Percentiles rank a stretch among this genome's conserved stretches.
Evolutionary conservation across 2,797 vertebrate species (phyloP).

Genomic region (Lagothrix lagotricha): DNA sequence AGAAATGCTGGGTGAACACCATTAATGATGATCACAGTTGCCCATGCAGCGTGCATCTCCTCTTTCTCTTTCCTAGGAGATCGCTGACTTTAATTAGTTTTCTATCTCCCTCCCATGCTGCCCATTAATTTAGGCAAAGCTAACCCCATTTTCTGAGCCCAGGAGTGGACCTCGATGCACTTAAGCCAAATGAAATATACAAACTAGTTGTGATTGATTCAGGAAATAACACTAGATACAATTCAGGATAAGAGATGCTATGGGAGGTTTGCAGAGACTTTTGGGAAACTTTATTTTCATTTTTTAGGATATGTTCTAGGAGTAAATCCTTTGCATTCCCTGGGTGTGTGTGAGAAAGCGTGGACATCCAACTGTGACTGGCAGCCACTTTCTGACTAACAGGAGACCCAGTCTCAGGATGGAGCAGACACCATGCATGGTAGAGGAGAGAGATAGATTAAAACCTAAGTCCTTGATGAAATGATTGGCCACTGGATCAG

Average conservation of each 20-base stretch:
- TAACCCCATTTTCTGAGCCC: neutral
- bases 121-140: neutral
- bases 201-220: neutral
- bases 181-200: slow-evolving; percentile 2
- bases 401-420: neutral
- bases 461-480: neutral
- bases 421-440: neutral
- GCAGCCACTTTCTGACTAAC: neutral
- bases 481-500: neutral
- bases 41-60: neutral
- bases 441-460: neutral
- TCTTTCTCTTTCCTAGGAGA: neutral
- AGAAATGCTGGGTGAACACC: neutral
- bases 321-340: neutral
- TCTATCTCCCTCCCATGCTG: neutral
- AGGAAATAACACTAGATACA: neutral
- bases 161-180: neutral
- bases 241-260: neutral
- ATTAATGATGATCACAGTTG: neutral
- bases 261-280: neutral
- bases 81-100: neutral
- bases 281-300: neutral
- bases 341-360: neutral
- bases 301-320: neutral
- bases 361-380: neutral